Conservation (phyloP, 2,888 invertebrate species). For the Teleogryllus oceanicus region DNA sequence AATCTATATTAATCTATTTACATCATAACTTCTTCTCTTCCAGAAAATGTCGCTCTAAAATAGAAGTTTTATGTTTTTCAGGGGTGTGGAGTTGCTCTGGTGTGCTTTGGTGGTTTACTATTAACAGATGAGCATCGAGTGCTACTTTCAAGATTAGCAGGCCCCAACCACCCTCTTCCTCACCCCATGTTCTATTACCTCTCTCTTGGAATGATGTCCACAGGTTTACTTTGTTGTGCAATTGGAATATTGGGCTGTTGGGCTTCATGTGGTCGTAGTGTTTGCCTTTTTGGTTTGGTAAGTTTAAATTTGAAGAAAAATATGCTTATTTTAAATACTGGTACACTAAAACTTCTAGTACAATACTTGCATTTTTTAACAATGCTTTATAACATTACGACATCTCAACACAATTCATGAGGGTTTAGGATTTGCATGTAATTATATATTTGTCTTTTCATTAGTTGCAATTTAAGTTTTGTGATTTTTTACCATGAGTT, state of each 20-base stretch:
- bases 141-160: constrained; percentile 67
- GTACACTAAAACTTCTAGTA: no score
- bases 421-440: no score
- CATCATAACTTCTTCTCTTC: no score
- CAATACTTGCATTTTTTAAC: no score
- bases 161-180: constrained; percentile 56
- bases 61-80: constrained; percentile 46
- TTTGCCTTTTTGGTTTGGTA: constrained; percentile 67
- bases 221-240: constrained; percentile 65
- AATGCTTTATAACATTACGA: no score
- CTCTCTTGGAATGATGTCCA: constrained; percentile 64
- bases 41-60: no score
- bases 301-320: constrained; percentile 43
- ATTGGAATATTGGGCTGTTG: constrained; percentile 75
- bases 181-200: constrained; percentile 76
- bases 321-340: no score
- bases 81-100: constrained; percentile 69
- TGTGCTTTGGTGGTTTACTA: constrained; percentile 68
- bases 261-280: constrained; percentile 74
- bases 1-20: no score
- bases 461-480: no score
- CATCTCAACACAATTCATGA: no score
- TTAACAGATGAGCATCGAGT: constrained; percentile 69
- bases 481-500: no score
- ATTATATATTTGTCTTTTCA: no score